Evolutionary conservation across 1,140 invertebrate genomes (phyloP).

Genomic region (Leptinotarsa defecta): DNA sequence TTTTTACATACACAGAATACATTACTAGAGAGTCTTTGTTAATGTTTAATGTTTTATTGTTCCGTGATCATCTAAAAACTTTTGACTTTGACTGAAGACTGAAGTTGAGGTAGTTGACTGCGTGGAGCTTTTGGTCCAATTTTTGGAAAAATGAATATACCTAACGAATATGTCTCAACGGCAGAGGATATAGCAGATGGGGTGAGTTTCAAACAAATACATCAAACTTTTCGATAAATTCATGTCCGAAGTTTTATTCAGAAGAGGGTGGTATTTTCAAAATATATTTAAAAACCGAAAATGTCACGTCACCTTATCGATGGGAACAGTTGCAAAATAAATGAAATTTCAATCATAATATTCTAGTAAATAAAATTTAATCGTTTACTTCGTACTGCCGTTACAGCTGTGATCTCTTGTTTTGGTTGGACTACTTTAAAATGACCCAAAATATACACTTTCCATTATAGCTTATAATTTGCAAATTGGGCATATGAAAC

Average conservation of each 20-base stretch:
- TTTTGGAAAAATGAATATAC: conserved; percentile 72
- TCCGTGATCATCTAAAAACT: not conserved
- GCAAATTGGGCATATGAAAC: not conserved
- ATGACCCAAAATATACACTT: not conserved
- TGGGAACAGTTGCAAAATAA: conserved; percentile 11
- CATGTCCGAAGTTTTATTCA: conserved; percentile 22
- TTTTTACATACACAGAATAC: too few species aligned
- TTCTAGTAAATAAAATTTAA: conserved; percentile 7
- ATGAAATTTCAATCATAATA: conserved; percentile 24
- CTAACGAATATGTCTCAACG: conserved; percentile 85
- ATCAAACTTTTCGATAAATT: not conserved
- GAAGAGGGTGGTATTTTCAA: conserved; percentile 32
- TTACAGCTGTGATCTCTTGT: too few species aligned
- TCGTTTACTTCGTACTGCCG: too few species aligned
- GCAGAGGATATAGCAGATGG: conserved; percentile 95
- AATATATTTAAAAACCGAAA: conserved; percentile 32
- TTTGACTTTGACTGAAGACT: not conserved
- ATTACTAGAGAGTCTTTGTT: too few species aligned
- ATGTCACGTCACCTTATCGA: conserved; percentile 39
- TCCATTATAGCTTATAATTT: conserved; percentile 11
- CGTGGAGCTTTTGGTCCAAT: conserved; percentile 45
- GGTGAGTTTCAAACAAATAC: conserved; percentile 63
- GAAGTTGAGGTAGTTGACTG: conserved; percentile 34
- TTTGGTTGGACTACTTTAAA: not conserved
- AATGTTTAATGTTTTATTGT: too few species aligned